These are phyloP conservation scores for Sebastes oblongus DNA, from an alignment of 2,797 vertebrate species.

Conservation along the genomic window DNA sequence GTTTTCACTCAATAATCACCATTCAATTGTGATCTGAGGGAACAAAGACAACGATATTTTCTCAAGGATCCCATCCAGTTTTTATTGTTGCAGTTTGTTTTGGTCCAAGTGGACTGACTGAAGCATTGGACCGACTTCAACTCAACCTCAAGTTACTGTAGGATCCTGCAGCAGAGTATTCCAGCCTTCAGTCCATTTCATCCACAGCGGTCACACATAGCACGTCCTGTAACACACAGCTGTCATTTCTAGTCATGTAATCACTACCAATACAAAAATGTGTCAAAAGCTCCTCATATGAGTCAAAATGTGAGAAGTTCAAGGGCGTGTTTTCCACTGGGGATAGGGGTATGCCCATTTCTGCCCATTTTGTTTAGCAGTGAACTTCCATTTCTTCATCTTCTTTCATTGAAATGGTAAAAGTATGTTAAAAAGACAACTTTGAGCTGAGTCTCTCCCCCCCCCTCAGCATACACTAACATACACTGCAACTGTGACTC, in stretches of 20 bases:
- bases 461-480: background rate
- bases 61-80: background rate
- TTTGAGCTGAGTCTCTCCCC: no score
- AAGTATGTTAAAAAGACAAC: no score
- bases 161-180: background rate
- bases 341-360: no score
- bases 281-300: no score
- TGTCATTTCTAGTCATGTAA: background rate
- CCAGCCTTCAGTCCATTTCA: background rate
- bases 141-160: background rate
- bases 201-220: background rate
- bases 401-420: no score
- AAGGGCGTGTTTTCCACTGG: no score
- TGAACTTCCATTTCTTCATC: no score
- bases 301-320: no score
- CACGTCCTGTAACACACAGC: background rate
- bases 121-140: background rate
- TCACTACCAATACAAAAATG: no score
- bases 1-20: constrained; percentile 11
- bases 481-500: background rate
- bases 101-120: background rate
- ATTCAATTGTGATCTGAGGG: background rate
- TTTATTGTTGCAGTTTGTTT: background rate
- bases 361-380: no score
- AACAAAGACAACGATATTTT: background rate